Base-by-base conservation (phyloP, 1,140 invertebrate species). In the Microvelia longipes region DNA sequence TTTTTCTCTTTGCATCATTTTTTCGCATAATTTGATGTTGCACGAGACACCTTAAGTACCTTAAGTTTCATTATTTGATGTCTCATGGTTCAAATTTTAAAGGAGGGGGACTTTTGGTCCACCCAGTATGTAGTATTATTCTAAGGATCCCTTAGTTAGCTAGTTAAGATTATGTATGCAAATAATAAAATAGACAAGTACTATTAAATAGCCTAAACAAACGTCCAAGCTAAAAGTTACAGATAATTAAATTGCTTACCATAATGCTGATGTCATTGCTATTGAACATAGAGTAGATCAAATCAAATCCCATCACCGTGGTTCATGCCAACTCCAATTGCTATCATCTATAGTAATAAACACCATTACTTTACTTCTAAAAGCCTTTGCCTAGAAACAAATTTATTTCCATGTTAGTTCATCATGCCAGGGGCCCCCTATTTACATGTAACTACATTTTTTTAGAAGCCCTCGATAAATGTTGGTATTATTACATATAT, bases 211-310 rank as follows among this genome's bases (percentile, higher is more conserved):
- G 15, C 62, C 2, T 24, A 24, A 64, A 64, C 25, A 24, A 24
- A 24, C 62, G 15, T 14, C 24, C 24, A 64, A 24, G 24, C 24
- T 13, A 64, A 64, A 26, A 64, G 5, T 14, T 64, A 24, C 24
- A 26, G 5, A 64, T 24, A 64, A 26, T 60, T 14, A 64, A 64
- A 11, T 2, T 13, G 24, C 62, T 13, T 13, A 64, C 62, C 62
- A 64, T 64, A 64, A 64, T 64, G 62, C 62, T 64, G 62, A 64
- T 24, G 62, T 64, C 62, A 64, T 64, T 24, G 62, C 62, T 64
- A 24, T 14, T 13, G 62, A 14, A 24, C 15, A 64, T 24, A 24
- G 25, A 64, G 62, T 25, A 15, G 15, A 2, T 5, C 62, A 64
- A 24, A 14, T 2, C 25, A 64, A 64, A 26, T 64, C 62, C 62